phyloP scores from a whole-genome alignment of 1,140 invertebrate species.

The Neodiprion lecontei region DNA sequence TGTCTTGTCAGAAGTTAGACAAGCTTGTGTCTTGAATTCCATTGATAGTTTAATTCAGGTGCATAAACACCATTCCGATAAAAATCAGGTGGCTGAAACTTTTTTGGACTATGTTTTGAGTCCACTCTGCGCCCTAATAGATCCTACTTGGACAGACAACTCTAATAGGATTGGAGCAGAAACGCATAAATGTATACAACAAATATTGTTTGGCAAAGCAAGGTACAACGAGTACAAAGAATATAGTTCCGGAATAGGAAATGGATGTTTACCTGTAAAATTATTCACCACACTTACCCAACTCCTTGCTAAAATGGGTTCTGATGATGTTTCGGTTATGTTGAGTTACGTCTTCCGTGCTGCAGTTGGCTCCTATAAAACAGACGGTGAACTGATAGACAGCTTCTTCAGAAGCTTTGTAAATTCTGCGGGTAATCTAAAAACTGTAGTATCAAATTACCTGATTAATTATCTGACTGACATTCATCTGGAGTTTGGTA shows the following conservation, averaged over 20 bases:
- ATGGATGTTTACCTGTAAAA: slow-evolving; percentile 12
- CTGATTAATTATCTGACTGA: slow-evolving; percentile 36
- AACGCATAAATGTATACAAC: slow-evolving; percentile 42
- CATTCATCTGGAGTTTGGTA: slow-evolving; percentile 42
- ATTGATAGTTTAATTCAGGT: slow-evolving; percentile 36
- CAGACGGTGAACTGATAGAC: slow-evolving; percentile 37
- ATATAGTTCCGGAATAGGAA: slow-evolving; percentile 21
- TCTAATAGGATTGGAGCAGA: slow-evolving; percentile 34
- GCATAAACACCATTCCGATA: slow-evolving; percentile 33
- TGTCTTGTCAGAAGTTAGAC: neutral
- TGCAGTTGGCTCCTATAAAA: slow-evolving; percentile 31
- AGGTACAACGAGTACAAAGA: slow-evolving; percentile 15
- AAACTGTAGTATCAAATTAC: slow-evolving; percentile 33
- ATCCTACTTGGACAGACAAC: slow-evolving; percentile 24
- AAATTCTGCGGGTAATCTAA: slow-evolving; percentile 32
- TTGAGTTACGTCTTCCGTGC: slow-evolving; percentile 34
- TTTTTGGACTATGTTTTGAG: slow-evolving; percentile 42
- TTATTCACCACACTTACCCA: slow-evolving; percentile 35
- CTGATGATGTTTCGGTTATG: slow-evolving; percentile 30
- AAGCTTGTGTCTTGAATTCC: slow-evolving; percentile 14
- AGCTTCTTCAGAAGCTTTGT: slow-evolving; percentile 42
- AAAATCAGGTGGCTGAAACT: slow-evolving; percentile 28
- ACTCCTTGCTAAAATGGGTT: slow-evolving; percentile 18
- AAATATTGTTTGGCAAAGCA: slow-evolving; percentile 36
- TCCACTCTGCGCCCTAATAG: slow-evolving; percentile 34